Base-by-base conservation (phyloP, 2,888 invertebrate species). In the Limnephilus marmoratus region DNA sequence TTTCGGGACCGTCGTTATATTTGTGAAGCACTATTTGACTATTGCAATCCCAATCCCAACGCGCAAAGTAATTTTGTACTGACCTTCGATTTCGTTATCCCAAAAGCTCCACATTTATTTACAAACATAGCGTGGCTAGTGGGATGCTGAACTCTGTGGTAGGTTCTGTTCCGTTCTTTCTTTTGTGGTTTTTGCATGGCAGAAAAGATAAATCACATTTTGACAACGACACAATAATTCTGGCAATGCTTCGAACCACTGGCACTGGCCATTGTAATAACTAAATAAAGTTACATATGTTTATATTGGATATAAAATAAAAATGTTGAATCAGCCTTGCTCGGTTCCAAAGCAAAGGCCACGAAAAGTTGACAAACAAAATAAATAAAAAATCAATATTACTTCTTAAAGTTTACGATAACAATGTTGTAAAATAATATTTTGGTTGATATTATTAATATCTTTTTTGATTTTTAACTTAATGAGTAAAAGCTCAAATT, bases 191-290 rank as follows among this genome's bases (percentile, higher is more conserved):
- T n/a, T 68, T 83, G 83, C 83, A 24, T 83, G 18, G 34, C 83
- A 83, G 15, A 83, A 83, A 37, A 1, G 24, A 41, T 83, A 83
- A 83, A 83, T 83, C 83, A 83, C 37, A 11, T 31, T 34, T 83
- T 37, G 83, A 83, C 83, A 83, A 34, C 41, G 18, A 41, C 83
- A 83, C 24, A 83, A 83, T 83, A 83, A 83, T 83, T 83, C 83
- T 34, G 34, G 83, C 34, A 83, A 83, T 68, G 68, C 68, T 24
- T 24, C 68, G 68, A 24, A 68, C 68, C 68, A 68, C 68, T 68
- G 68, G 68, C 68, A 24, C 68, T 68, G 68, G 68, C 68, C 68
- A 68, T 68, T 68, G 68, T 68, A 68, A 68, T 68, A 24, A 68
- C 68, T 68, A n/a, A 68, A 68, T 9, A 53, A 24, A 31, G 31